Conservation (phyloP, 2,113 vertebrate genomes). For the Electrona antarctica region DNA sequence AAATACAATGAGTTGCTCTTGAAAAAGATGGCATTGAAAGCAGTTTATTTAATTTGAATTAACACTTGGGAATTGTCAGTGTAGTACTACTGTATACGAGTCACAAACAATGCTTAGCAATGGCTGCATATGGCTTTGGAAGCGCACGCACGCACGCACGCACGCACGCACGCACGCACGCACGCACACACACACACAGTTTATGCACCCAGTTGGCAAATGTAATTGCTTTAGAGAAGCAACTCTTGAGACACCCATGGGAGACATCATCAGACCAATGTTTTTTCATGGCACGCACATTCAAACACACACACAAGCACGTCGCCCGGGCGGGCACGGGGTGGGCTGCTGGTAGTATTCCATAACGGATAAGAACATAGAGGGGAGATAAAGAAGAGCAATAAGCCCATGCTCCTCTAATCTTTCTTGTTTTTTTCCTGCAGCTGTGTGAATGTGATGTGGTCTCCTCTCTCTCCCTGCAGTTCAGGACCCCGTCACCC, state of each 20-base stretch:
- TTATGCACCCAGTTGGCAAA: slow-evolving; percentile 64
- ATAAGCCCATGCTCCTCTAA: too few relatives aligned
- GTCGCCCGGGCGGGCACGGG: slow-evolving; percentile 18
- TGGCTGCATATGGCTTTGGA: too few relatives aligned
- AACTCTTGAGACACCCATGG: slow-evolving; percentile 61
- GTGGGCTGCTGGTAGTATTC: too few relatives aligned
- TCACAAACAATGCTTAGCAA: too few relatives aligned
- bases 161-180: slow-evolving; percentile 9
- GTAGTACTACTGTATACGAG: too few relatives aligned
- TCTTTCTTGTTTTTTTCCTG: slow-evolving; percentile 13
- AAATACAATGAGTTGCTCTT: too few relatives aligned
- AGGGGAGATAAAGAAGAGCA: too few relatives aligned
- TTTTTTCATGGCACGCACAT: slow-evolving; percentile 45
- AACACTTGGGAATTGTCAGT: too few relatives aligned
- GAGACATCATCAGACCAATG: slow-evolving; percentile 64
- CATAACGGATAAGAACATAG: too few relatives aligned
- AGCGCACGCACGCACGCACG: too few relatives aligned
- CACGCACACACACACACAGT: slow-evolving; percentile 15
- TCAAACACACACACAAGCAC: slow-evolving; percentile 17
- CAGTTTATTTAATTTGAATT: too few relatives aligned
- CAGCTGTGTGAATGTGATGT: neutral
- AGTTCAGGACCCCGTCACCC: neutral
- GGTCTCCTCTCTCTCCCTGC: neutral
- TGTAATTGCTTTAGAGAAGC: slow-evolving; percentile 74
- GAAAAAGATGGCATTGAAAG: too few relatives aligned